Percentiles rank a stretch among this genome's conserved stretches.
Evolutionary conservation across 2,797 vertebrate genomes (phyloP).

Genomic region (Neosalanx taihuensis): DNA sequence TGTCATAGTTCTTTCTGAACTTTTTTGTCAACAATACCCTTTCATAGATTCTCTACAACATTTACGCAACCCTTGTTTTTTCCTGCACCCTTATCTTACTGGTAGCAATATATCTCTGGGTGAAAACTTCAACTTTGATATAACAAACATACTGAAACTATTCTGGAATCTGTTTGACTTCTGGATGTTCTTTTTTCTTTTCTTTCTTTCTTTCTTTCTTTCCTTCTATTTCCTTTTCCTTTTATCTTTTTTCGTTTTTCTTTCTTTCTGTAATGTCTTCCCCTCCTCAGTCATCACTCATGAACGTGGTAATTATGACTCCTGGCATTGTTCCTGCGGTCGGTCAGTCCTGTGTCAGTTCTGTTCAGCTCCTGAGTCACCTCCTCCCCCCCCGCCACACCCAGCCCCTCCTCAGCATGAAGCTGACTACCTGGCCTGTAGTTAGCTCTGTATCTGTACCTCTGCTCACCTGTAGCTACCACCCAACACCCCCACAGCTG

Average conservation of each 20-base stretch:
- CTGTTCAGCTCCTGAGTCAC: constrained; percentile 76
- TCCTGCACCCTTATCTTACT: constrained; percentile 38
- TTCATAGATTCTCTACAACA: constrained; percentile 22
- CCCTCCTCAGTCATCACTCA: constrained; percentile 92
- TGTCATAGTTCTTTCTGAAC: constrained; percentile 29
- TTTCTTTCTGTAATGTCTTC: constrained; percentile 78
- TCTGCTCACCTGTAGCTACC: constrained; percentile 15
- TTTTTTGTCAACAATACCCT: constrained; percentile 51
- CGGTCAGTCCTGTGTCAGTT: constrained; percentile 78
- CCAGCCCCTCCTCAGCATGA: constrained; percentile 23
- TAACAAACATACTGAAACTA: constrained; percentile 8
- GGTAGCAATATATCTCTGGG: constrained; percentile 26
- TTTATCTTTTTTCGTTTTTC: constrained; percentile 72
- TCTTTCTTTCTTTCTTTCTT: constrained; percentile 73
- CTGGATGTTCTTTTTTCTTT: constrained; percentile 72
- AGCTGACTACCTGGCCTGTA: constrained; percentile 29
- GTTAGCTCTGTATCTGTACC: constrained; percentile 27
- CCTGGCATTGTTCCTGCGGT: constrained; percentile 73
- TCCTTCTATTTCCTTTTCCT: constrained; percentile 71
- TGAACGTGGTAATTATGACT: constrained; percentile 96
- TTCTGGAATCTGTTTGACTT: constrained; percentile 65
- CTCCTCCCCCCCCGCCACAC: neutral
- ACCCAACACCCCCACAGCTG: constrained; percentile 30
- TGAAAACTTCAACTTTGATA: neutral
- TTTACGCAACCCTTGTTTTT: constrained; percentile 34